Percentiles rank a stretch among this genome's conserved stretches.
phyloP scores from a whole-genome alignment of 2,888 invertebrate genomes.

The Pyrochroa serraticornis region DNA sequence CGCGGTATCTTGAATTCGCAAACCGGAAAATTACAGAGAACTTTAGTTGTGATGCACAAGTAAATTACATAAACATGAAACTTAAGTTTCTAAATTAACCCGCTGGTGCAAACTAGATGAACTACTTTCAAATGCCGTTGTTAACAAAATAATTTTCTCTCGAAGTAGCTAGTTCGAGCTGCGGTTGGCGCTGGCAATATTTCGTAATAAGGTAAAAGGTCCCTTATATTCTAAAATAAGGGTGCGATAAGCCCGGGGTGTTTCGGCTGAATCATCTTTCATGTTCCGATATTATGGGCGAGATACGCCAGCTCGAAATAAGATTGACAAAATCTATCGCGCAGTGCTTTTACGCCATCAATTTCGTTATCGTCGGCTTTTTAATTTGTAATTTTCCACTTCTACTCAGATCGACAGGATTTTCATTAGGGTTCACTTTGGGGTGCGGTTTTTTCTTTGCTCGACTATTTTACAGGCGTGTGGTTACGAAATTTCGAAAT shows the following conservation, averaged over 20 bases:
- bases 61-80: constrained; percentile 5
- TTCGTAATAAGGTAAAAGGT: constrained; percentile 14
- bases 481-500: constrained; percentile 17
- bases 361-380: constrained; percentile 3
- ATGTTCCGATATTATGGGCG: constrained; percentile 10
- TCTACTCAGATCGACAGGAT: neutral
- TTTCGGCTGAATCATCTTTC: constrained; percentile 16
- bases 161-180: neutral
- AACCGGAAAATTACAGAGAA: constrained; percentile 49
- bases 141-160: too few relatives aligned
- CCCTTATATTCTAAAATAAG: constrained; percentile 16
- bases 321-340: constrained; percentile 11
- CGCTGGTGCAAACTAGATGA: too few relatives aligned
- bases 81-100: too few relatives aligned
- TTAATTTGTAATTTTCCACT: constrained; percentile 11
- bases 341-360: constrained; percentile 3
- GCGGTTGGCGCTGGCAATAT: constrained; percentile 8
- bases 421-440: constrained; percentile 7
- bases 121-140: too few relatives aligned
- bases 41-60: constrained; percentile 18
- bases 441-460: constrained; percentile 10
- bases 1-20: constrained; percentile 34
- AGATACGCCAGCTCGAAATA: neutral
- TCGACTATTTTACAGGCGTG: constrained; percentile 22
- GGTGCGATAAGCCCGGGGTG: constrained; percentile 6